phyloP scores from a whole-genome alignment of 2,113 vertebrate species.

The Xyliphius kryptos region DNA sequence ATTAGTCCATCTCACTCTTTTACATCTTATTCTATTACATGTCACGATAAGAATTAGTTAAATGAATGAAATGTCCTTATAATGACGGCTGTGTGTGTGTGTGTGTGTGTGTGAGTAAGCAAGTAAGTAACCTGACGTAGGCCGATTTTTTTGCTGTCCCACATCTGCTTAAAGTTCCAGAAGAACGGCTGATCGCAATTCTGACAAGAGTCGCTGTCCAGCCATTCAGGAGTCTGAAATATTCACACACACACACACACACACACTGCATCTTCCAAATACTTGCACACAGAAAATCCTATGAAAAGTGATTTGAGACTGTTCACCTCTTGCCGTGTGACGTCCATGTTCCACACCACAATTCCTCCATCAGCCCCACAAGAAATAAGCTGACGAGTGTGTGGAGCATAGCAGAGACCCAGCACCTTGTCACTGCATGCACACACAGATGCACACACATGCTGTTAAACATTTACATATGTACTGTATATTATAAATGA shows the following conservation, averaged over 20 bases:
- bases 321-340: slow-evolving; percentile 93
- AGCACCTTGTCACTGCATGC: slow-evolving; percentile 83
- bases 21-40: too few relatives aligned
- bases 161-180: slow-evolving; percentile 99
- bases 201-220: slow-evolving; percentile 97
- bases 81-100: not conserved
- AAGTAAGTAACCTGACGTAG: slow-evolving; percentile 96
- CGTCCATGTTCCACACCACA: slow-evolving; percentile 98
- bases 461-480: too few relatives aligned
- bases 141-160: slow-evolving; percentile 98
- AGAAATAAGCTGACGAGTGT: slow-evolving; percentile 94
- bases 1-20: too few relatives aligned
- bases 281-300: too few relatives aligned
- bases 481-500: too few relatives aligned
- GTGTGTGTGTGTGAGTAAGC: slow-evolving; percentile 1
- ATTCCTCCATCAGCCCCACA: slow-evolving; percentile 89
- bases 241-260: slow-evolving; percentile 3
- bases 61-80: too few relatives aligned
- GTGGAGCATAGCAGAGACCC: slow-evolving; percentile 87
- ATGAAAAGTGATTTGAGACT: too few relatives aligned
- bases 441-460: slow-evolving; percentile 33
- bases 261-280: not conserved
- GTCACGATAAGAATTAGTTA: too few relatives aligned
- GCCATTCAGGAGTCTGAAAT: slow-evolving; percentile 89
- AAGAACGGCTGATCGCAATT: slow-evolving; percentile 98